These are phyloP conservation scores for Tricholauxania praeusta DNA, from an alignment of 2,888 invertebrate genomes.

Conservation along the genomic window DNA sequence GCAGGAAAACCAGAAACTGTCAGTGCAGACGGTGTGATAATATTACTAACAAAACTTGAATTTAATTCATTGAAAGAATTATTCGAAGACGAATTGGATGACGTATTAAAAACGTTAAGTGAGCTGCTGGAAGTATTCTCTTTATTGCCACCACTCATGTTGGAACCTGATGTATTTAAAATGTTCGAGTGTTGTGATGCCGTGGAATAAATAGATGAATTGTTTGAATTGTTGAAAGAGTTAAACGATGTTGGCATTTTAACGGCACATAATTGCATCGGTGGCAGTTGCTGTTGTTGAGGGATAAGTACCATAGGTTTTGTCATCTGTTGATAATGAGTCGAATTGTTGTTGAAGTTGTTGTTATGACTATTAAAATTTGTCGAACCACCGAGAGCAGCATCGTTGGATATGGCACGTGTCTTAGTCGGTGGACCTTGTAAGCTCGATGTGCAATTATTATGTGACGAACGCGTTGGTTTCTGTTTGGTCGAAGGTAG, in stretches of 20 bases:
- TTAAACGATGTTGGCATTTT: slow-evolving; percentile 31
- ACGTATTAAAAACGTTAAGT: slow-evolving; percentile 48
- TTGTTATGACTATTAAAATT: slow-evolving; percentile 2
- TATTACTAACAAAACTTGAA: slow-evolving; percentile 50
- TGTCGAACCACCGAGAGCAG: slow-evolving; percentile 9
- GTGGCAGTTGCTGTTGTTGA: slow-evolving; percentile 17
- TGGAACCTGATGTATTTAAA: slow-evolving; percentile 53
- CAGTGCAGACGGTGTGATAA: neutral
- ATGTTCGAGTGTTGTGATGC: slow-evolving; percentile 51
- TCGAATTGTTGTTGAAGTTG: slow-evolving; percentile 9
- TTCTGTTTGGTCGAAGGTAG: slow-evolving; percentile 53
- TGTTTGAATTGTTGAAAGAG: slow-evolving; percentile 42
- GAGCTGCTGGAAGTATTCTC: slow-evolving; percentile 62
- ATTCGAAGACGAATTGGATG: slow-evolving; percentile 55
- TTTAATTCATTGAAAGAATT: slow-evolving; percentile 56
- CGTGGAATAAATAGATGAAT: slow-evolving; percentile 53
- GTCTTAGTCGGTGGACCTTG: slow-evolving; percentile 55
- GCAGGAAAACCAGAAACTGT: slow-evolving; percentile 38
- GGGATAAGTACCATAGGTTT: neutral
- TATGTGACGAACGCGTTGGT: slow-evolving; percentile 47
- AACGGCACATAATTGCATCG: slow-evolving; percentile 15
- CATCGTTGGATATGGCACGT: slow-evolving; percentile 53
- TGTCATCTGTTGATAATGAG: slow-evolving; percentile 9
- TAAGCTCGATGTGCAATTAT: slow-evolving; percentile 44
- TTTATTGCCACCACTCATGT: slow-evolving; percentile 55